Base-by-base conservation (phyloP, 2,113 vertebrate genomes). In the Thalassarche chlororhynchos region DNA sequence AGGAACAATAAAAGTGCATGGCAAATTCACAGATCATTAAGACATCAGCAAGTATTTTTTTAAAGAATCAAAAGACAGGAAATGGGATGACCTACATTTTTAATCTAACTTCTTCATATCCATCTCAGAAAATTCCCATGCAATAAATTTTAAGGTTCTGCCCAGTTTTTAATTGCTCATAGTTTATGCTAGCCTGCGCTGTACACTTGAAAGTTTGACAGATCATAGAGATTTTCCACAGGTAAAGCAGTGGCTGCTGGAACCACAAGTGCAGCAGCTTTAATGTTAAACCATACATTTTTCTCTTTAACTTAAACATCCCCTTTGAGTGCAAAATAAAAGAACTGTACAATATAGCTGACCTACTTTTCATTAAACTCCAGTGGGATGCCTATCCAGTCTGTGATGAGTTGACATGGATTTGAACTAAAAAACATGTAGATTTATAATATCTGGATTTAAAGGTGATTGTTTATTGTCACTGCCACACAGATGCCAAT, bases 361-460 rank as follows among this genome's bases (percentile, higher is more conserved):
- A 60, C 61, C 46, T 89, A 77, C 32, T 79, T 97, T 82, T 78
- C 79, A 92, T 90, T 87, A 70, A 62, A 84, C 49, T 89, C 86
- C 7, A 17, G 31, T 55, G 24, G 6, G 40, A n/a, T 68, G 64
- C 25, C 54, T 60, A 28, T 13, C 49, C 40, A 82, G 34, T 65
- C 84, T 84, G 34, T n/a, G 17, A 86, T 68, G 24, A 83, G 25
- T 29, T 86, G 66, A 68, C 51, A 87, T 2, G 84, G 49, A 81
- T 82, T 77, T 81, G 49, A 89, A 93, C 24, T 90, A 66, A 91
- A 90, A 69, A 26, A 12, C 23, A 74, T 32, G n/a, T n/a, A 90
- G 34, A 87, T 93, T 92, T 90, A 57, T 77, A 82, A 31, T 12
- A 93, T 40, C 47, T 24, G 12, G 29, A 40, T 90, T 94, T 81